Conservation (phyloP, 2,888 invertebrate genomes). For the Silvanus unidentatus region DNA sequence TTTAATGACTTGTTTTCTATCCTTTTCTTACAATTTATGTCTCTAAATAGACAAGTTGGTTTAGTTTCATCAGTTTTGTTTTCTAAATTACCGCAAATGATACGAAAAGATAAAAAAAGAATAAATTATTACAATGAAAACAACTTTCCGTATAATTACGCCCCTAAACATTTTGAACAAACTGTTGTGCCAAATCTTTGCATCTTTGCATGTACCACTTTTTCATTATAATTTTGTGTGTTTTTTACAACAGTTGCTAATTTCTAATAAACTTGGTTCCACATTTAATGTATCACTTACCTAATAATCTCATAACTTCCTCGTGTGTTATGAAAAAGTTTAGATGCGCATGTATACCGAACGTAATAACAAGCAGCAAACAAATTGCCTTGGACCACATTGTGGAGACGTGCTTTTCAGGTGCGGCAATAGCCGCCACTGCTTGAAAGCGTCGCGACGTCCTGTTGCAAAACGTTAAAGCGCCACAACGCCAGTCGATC, state of each 20-base stretch:
- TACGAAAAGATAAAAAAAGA: too few species aligned
- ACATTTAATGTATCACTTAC: constrained; percentile 49
- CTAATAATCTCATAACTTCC: constrained; percentile 73
- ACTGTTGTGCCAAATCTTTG: too few species aligned
- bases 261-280: too few species aligned
- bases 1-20: constrained; percentile 35
- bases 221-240: neutral
- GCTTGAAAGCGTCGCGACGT: constrained; percentile 27
- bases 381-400: constrained; percentile 19
- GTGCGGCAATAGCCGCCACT: constrained; percentile 42
- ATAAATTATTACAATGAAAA: too few species aligned
- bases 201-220: too few species aligned
- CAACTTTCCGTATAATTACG: too few species aligned
- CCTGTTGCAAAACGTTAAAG: constrained; percentile 17
- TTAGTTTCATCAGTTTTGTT: constrained; percentile 19
- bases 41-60: constrained; percentile 22
- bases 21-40: constrained; percentile 24
- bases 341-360: constrained; percentile 55
- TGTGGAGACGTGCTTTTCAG: constrained; percentile 24
- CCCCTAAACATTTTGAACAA: too few species aligned
- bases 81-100: constrained; percentile 1
- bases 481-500: constrained; percentile 11
- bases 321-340: constrained; percentile 75
- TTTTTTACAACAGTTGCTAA: neutral
- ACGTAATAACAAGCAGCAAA: constrained; percentile 8